Conservation (phyloP, 2,113 vertebrate species). For the Polyodon spathula region DNA sequence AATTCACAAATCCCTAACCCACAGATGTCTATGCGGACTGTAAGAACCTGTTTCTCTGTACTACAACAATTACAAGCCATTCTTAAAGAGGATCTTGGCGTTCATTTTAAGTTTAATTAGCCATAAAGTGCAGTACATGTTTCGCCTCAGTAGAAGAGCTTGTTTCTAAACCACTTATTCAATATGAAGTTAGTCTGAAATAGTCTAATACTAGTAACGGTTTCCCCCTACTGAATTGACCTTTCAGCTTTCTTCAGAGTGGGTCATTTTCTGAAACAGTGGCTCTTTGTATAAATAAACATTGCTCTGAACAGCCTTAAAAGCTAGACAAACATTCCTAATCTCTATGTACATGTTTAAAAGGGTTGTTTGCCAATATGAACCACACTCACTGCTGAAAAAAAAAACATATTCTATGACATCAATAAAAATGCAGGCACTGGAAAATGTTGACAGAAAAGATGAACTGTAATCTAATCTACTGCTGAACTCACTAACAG, state of each 20-base stretch:
- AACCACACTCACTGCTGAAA: no score
- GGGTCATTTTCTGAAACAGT: constrained; percentile 18
- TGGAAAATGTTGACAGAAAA: no score
- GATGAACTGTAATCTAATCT: no score
- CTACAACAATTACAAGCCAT: background rate
- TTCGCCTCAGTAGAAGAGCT: constrained; percentile 2
- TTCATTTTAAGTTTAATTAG: background rate
- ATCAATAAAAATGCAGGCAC: no score
- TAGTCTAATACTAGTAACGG: background rate
- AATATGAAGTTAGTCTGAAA: background rate
- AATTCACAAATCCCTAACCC: background rate
- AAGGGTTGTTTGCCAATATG: background rate
- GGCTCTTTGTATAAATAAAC: constrained; percentile 17
- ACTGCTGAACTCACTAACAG: no score
- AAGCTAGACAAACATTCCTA: constrained; percentile 15
- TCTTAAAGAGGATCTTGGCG: background rate
- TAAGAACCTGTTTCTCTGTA: background rate
- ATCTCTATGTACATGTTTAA: constrained; percentile 7
- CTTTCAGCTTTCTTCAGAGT: constrained; percentile 8
- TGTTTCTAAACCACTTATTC: constrained; percentile 3
- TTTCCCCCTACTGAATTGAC: constrained; percentile 11
- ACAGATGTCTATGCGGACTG: background rate
- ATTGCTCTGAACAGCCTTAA: constrained; percentile 3
- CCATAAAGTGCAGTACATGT: background rate
- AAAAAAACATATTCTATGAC: no score